Base-by-base conservation (phyloP, 2,113 vertebrate species). In the Erythrolamprus reginae region DNA sequence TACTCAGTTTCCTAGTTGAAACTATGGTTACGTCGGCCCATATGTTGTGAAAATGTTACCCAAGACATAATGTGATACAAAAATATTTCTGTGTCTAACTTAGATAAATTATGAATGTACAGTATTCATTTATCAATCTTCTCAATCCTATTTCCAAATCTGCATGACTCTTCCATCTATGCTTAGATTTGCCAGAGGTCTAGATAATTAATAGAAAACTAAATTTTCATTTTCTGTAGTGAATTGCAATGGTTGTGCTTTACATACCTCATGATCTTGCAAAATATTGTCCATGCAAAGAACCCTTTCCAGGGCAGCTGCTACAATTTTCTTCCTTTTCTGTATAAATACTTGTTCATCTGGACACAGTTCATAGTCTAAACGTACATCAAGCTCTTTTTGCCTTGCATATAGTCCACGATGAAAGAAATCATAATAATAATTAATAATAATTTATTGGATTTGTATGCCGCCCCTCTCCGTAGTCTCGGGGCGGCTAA, bases 311-410 rank as follows among this genome's bases (percentile, higher is more conserved):
- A 98, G 87, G 82, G 98, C 96, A 47, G 88, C 85, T 53, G 97
- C 96, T 85, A 97, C 98, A 58, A 98, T 91, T 82, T 89, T 94
- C 93, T 93, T 97, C 93, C 98, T 96, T 94, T 96, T 98, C 92
- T 95, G 94, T 10, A 98, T 92, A 93, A 97, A 98, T 10, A 55
- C 94, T 90, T 97, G 97, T 95, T 99, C 98, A 87, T 97, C 94
- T 0, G 9, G 10, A 53, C 98, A 97, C 38, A 97, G 95, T 92
- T 96, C 96, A 26, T 97, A 97, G 19, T 96, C 97, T 95, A 99
- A 95, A 17, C 98, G 98, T 82, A 98, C 96, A 0, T 96, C 96
- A 86, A 97, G 91, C 3, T 95, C 93, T 88, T 92, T 95, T 89
- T 92, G 93, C 94, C 96, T 96, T 86, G 89, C 51, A 93, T 5